These are phyloP conservation scores for Thymelicus acteon DNA, from an alignment of 2,888 invertebrate species.

Conservation along the genomic window DNA sequence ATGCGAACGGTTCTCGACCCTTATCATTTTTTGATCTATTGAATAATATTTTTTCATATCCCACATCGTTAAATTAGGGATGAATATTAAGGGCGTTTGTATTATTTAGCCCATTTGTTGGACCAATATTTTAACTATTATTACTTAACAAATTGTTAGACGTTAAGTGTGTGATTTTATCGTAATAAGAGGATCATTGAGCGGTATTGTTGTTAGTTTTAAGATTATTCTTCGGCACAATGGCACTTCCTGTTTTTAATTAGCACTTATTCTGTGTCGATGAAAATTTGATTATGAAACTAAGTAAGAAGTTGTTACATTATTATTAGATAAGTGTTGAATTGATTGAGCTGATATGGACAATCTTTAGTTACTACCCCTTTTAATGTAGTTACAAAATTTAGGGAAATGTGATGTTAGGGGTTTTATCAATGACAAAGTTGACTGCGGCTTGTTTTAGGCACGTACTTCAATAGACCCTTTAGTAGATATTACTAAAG, in stretches of 20 bases:
- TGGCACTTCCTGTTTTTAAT: constrained; percentile 85
- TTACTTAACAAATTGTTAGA: constrained; percentile 85
- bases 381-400: constrained; percentile 78
- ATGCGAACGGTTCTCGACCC: constrained; percentile 79
- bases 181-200: constrained; percentile 82
- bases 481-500: constrained; percentile 55
- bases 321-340: constrained; percentile 85
- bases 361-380: constrained; percentile 84
- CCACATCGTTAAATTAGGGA: constrained; percentile 84
- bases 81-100: constrained; percentile 85
- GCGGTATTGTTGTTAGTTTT: constrained; percentile 84
- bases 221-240: constrained; percentile 84
- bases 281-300: constrained; percentile 81
- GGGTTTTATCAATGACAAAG: constrained; percentile 85
- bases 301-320: constrained; percentile 84
- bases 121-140: constrained; percentile 85
- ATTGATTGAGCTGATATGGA: constrained; percentile 83
- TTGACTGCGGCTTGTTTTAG: constrained; percentile 77
- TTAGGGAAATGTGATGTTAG: constrained; percentile 81
- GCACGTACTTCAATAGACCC: constrained; percentile 59
- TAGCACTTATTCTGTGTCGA: constrained; percentile 85
- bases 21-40: constrained; percentile 84
- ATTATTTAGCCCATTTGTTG: constrained; percentile 86
- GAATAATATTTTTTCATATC: constrained; percentile 85
- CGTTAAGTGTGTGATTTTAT: constrained; percentile 85